These are phyloP conservation scores for Acropora tenuis DNA, from an alignment of 64 coral and sea anemone species.

Conservation along the genomic window DNA sequence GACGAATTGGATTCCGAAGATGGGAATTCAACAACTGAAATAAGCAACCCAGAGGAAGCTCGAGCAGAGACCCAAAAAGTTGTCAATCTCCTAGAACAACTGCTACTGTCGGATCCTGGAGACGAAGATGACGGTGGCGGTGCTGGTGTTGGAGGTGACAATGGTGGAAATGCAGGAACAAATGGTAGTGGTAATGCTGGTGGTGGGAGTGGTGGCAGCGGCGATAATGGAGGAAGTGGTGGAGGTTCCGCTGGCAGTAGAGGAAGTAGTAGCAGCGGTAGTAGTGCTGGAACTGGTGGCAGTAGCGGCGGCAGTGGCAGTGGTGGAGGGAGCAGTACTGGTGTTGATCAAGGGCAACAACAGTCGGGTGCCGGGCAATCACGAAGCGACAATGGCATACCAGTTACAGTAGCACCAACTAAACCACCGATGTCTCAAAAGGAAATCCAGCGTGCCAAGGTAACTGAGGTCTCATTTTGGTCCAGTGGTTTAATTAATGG, in stretches of 20 bases:
- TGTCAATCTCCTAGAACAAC: background rate
- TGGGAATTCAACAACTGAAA: background rate
- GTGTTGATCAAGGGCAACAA: background rate
- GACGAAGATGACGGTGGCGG: background rate
- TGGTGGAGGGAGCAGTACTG: background rate
- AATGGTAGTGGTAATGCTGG: background rate
- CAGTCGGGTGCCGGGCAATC: background rate
- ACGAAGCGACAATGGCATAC: too few species aligned
- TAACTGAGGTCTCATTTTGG: background rate
- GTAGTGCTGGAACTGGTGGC: background rate
- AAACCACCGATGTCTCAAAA: background rate
- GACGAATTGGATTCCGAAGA: background rate
- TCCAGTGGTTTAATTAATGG: background rate
- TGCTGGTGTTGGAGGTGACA: background rate
- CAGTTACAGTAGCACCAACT: background rate
- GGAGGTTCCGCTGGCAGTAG: background rate
- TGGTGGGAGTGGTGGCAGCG: background rate
- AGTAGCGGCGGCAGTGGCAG: background rate
- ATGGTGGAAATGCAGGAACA: background rate
- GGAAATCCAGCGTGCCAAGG: background rate
- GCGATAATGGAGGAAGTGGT: background rate
- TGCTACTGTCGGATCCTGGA: background rate
- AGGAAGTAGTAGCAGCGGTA: background rate
- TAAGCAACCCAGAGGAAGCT: conserved; percentile 15
- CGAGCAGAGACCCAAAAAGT: background rate